Evolutionary conservation across 30 jellyfish, hydroid and myxozoan species (phyloP).

Genomic region (Turritopsis dohrnii): DNA sequence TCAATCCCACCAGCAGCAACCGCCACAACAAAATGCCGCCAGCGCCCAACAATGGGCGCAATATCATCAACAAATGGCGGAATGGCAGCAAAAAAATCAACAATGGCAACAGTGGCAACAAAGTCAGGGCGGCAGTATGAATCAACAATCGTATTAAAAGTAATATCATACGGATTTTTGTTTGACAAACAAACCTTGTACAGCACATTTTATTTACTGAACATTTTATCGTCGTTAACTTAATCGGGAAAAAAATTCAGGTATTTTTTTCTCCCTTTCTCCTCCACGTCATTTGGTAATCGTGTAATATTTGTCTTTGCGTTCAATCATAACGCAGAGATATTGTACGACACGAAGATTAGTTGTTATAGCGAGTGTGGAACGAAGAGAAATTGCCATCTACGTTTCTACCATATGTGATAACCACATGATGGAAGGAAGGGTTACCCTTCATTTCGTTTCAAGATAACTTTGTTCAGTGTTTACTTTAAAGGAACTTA

Average conservation of each 20-base stretch:
- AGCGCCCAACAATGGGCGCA: conserved; percentile 39
- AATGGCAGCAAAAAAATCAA: conserved; percentile 34
- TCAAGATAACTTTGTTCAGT: too few species aligned
- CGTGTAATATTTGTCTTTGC: neutral
- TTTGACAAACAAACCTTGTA: neutral
- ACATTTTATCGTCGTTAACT: neutral
- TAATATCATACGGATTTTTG: neutral
- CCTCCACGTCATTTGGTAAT: neutral
- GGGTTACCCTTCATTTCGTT: too few species aligned
- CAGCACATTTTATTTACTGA: neutral
- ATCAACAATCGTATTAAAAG: neutral
- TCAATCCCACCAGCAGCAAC: neutral
- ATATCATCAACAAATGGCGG: conserved; percentile 37
- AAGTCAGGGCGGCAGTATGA: conserved; percentile 2
- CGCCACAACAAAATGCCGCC: conserved; percentile 10
- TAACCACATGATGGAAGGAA: neutral
- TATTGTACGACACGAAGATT: conserved; percentile 11
- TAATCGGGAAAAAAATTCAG: neutral
- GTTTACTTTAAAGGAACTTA: too few species aligned
- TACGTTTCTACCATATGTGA: neutral
- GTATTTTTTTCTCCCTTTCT: neutral
- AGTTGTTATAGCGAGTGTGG: neutral
- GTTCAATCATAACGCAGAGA: neutral
- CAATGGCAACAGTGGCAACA: conserved; percentile 45
- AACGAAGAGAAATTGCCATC: neutral